Evolutionary conservation across 2,888 invertebrate genomes (phyloP), one percentile per base, ranked within the genome.

Genomic region (Bibio marci): DNA sequence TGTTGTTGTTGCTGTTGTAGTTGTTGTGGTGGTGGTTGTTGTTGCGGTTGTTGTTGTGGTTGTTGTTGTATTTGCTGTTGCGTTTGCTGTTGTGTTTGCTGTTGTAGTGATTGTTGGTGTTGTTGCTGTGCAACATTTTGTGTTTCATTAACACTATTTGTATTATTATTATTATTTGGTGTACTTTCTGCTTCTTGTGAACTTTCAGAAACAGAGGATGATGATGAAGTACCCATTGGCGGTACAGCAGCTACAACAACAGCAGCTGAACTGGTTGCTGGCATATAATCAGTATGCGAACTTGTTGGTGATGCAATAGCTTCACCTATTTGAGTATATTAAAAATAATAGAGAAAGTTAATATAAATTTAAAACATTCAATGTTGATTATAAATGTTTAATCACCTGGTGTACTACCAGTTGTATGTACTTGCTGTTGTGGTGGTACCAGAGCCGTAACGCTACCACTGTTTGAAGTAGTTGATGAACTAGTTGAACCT

Each of bases 281-380:
- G 83, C 69, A 83, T 83, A 58, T 85, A 86, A 59, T 86, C 86
- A 0, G 82, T 82, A 46, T 77, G 75, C 2, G 76, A 76, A 40
- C 76, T 77, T 1, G 77, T 77, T 2, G 77, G 77, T n/a, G 76
- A 77, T 13, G 76, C 74, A 0, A 71, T 59, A 0, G 67, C 66
- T 48, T 71, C 71, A 13, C 53, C 53, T 11, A 55, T 41, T 6
- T n/a, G n/a, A n/a, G n/a, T n/a, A n/a, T 42, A 39, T 12, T n/a
- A n/a, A n/a, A n/a, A n/a, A n/a, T n/a, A n/a, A n/a, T n/a, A n/a
- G n/a, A n/a, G n/a, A n/a, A n/a, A n/a, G n/a, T n/a, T n/a, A n/a
- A n/a, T n/a, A n/a, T n/a, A n/a, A n/a, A n/a, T n/a, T n/a, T n/a
- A n/a, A n/a, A n/a, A n/a, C n/a, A n/a, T n/a, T n/a, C n/a, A n/a